A percentile compares a stretch with the other conserved stretches of the same genome.
Conservation (phyloP, 1,140 invertebrate genomes). For the Pemphigus obesinymphae region DNA sequence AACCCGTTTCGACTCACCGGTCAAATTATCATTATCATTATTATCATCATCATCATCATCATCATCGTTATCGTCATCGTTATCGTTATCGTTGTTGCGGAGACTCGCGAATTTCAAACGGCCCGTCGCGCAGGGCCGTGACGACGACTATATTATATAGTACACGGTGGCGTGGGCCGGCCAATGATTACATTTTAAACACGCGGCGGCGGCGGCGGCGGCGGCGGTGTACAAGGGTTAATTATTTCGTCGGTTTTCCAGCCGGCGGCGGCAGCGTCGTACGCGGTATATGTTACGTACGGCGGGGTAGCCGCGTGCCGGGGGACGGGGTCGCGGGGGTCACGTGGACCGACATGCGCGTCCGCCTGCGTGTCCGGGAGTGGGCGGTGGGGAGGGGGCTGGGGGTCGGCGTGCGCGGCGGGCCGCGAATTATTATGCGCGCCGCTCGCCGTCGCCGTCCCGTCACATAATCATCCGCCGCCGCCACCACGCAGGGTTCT, state of each 20-base stretch:
- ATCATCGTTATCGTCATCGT: too few relatives aligned
- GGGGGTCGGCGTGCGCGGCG: neutral
- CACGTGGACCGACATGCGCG: constrained; percentile 17
- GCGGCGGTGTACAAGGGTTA: neutral
- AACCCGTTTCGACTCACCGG: too few relatives aligned
- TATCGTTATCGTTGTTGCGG: too few relatives aligned
- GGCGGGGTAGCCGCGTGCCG: neutral
- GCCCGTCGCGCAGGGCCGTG: too few relatives aligned
- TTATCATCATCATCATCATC: too few relatives aligned
- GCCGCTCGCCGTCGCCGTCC: neutral
- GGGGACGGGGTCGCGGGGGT: neutral
- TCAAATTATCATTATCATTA: too few relatives aligned
- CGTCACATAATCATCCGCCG: neutral
- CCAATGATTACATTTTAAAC: neutral
- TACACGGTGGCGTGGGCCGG: too few relatives aligned
- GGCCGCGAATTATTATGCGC: neutral
- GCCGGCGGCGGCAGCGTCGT: neutral
- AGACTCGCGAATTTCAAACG: too few relatives aligned
- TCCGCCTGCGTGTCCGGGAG: neutral
- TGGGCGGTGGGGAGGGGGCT: too few relatives aligned
- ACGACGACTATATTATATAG: too few relatives aligned
- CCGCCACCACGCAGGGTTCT: neutral
- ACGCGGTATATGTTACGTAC: neutral
- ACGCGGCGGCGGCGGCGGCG: neutral
- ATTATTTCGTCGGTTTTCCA: constrained; percentile 32